These are phyloP conservation scores for Grammomys dolichurus DNA, from an alignment of 2,113 vertebrate genomes.

Conservation along the genomic window DNA sequence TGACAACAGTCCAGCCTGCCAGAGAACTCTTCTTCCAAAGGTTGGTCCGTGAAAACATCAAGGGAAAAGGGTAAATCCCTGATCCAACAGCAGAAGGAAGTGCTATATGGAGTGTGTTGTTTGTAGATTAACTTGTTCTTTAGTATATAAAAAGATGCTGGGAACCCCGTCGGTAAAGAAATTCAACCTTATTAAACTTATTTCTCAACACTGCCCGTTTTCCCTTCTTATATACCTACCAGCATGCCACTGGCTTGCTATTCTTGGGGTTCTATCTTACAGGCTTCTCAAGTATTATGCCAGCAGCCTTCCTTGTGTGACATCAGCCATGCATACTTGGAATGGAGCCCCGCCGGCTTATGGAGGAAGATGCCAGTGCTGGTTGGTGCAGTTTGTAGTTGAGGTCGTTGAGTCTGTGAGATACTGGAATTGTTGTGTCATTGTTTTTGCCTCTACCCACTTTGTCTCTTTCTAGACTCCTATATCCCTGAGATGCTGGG, in stretches of 20 bases:
- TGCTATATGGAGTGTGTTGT: too few species aligned
- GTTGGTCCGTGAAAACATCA: background rate
- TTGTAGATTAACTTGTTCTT: too few species aligned
- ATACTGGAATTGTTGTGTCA: background rate
- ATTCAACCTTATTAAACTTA: background rate
- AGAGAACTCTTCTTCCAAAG: background rate
- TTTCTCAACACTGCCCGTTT: background rate
- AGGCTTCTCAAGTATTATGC: background rate
- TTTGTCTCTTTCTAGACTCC: slow-evolving; percentile 39
- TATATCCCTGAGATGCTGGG: background rate
- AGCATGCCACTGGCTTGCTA: background rate
- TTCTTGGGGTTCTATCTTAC: background rate
- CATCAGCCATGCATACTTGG: background rate
- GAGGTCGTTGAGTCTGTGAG: slow-evolving; percentile 26
- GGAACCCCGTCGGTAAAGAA: background rate
- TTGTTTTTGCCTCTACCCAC: background rate
- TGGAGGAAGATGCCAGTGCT: background rate
- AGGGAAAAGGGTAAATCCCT: background rate
- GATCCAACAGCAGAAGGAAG: background rate
- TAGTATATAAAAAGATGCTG: background rate
- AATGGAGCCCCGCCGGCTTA: background rate
- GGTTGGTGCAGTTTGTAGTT: slow-evolving; percentile 34
- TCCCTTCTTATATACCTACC: background rate
- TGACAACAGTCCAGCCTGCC: background rate
- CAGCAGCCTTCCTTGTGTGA: background rate